These are phyloP conservation scores for Oncorhynchus clarkii DNA, from an alignment of 2,113 vertebrate species.

Conservation along the genomic window DNA sequence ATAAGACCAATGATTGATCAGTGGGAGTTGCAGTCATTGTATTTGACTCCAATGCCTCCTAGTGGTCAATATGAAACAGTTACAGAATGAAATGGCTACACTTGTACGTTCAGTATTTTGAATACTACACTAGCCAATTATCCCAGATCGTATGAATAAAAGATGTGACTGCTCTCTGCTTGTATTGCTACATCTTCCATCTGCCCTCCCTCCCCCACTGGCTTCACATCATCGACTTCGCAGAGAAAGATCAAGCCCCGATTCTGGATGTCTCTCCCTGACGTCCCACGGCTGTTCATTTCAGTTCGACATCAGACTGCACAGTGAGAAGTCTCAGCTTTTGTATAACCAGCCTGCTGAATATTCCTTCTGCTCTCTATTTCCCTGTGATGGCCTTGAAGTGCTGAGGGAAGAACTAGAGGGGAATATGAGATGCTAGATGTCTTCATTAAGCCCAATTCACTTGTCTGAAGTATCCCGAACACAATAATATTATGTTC, in stretches of 20 bases:
- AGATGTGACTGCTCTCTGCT: constrained; percentile 12
- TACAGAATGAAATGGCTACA: not conserved
- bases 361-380: constrained; percentile 47
- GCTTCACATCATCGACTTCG: constrained; percentile 37
- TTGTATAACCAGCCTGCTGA: constrained; percentile 52
- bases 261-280: constrained; percentile 7
- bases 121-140: constrained; percentile 1
- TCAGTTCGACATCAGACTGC: constrained; percentile 39
- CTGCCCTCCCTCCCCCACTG: constrained; percentile 6
- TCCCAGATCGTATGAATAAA: constrained; percentile 17
- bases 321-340: constrained; percentile 34
- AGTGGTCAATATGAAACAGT: constrained; percentile 51
- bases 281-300: constrained; percentile 12
- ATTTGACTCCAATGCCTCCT: constrained; percentile 56
- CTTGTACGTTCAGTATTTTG: constrained; percentile 10
- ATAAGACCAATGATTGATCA: not conserved
- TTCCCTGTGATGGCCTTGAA: constrained; percentile 39
- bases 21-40: not conserved
- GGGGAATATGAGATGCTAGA: constrained; percentile 27
- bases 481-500: not conserved
- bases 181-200: not conserved
- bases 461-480: constrained; percentile 14
- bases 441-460: constrained; percentile 43
- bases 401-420: constrained; percentile 40
- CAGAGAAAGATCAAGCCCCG: constrained; percentile 28